phyloP scores from a whole-genome alignment of 2,888 invertebrate genomes.

The Antheraea yamamai region DNA sequence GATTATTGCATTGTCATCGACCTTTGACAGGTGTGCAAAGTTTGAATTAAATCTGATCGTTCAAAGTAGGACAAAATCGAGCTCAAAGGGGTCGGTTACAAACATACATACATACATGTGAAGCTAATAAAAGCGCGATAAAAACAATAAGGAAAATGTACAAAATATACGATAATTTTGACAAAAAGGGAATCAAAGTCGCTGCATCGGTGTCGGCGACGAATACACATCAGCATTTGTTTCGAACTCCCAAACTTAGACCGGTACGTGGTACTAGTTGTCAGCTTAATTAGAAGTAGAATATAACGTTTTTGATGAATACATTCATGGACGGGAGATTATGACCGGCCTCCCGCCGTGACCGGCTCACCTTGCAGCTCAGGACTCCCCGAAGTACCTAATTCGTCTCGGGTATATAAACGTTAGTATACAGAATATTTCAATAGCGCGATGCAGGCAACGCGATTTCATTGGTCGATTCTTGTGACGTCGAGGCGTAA shows the following conservation, averaged over 20 bases:
- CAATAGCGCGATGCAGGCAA: constrained; percentile 58
- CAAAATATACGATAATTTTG: background rate
- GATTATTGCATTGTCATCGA: too few relatives aligned
- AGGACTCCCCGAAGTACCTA: constrained; percentile 46
- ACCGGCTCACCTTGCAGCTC: constrained; percentile 55
- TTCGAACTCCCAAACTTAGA: constrained; percentile 16
- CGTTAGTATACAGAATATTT: constrained; percentile 41
- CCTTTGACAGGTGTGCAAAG: too few relatives aligned
- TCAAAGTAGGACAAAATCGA: too few relatives aligned
- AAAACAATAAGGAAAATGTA: too few relatives aligned
- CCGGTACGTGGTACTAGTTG: constrained; percentile 15
- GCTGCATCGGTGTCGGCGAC: constrained; percentile 56
- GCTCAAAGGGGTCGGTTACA: too few relatives aligned
- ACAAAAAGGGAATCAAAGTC: constrained; percentile 53
- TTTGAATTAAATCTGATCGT: too few relatives aligned
- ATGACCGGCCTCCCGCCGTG: constrained; percentile 53
- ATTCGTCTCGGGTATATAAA: constrained; percentile 33
- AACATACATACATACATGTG: too few relatives aligned
- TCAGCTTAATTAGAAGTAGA: constrained; percentile 16
- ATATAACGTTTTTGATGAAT: constrained; percentile 19
- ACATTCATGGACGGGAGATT: constrained; percentile 40
- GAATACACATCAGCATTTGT: constrained; percentile 44
- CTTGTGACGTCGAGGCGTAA: constrained; percentile 26
- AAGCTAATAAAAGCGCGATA: too few relatives aligned
- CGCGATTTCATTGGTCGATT: constrained; percentile 40